Percentiles rank a stretch among this genome's conserved stretches.
These are phyloP conservation scores for Notechis scutatus DNA, from an alignment of 2,113 vertebrate genomes.

Conservation along the genomic window DNA sequence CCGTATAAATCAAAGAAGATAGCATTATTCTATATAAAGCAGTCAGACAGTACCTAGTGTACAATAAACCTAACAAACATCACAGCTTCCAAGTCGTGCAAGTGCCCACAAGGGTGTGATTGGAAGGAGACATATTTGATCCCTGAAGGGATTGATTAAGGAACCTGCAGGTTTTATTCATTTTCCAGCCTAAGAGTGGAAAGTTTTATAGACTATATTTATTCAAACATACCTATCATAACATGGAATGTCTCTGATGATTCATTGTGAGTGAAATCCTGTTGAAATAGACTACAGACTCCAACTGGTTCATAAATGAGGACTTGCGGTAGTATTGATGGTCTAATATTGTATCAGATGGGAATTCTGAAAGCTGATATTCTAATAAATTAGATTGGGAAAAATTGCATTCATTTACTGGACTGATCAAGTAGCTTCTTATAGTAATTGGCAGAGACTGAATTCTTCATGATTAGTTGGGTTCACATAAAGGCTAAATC, in stretches of 20 bases:
- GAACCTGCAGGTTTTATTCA: constrained; percentile 26
- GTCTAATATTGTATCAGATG: background rate
- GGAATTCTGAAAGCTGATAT: background rate
- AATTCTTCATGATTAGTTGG: background rate
- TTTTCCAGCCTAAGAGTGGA: rapidly evolving
- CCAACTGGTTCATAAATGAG: background rate
- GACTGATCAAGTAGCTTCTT: background rate
- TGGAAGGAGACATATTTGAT: constrained; percentile 28
- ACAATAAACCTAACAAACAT: constrained; percentile 56
- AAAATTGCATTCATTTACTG: background rate
- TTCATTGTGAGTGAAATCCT: background rate
- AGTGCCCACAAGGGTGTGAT: constrained; percentile 54
- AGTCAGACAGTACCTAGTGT: constrained; percentile 57
- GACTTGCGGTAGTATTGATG: background rate
- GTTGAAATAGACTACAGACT: background rate
- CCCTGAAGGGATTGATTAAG: constrained; percentile 43
- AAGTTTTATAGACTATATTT: background rate
- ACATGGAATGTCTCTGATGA: background rate
- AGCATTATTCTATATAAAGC: constrained; percentile 59
- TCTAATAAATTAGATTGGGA: background rate
- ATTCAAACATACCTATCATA: background rate
- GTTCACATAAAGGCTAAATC: background rate
- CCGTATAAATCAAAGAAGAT: constrained; percentile 61
- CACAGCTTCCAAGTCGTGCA: constrained; percentile 58
- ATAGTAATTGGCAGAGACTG: background rate